phyloP scores from a whole-genome alignment of 2,888 invertebrate species.

The Chymomyza amoena region DNA sequence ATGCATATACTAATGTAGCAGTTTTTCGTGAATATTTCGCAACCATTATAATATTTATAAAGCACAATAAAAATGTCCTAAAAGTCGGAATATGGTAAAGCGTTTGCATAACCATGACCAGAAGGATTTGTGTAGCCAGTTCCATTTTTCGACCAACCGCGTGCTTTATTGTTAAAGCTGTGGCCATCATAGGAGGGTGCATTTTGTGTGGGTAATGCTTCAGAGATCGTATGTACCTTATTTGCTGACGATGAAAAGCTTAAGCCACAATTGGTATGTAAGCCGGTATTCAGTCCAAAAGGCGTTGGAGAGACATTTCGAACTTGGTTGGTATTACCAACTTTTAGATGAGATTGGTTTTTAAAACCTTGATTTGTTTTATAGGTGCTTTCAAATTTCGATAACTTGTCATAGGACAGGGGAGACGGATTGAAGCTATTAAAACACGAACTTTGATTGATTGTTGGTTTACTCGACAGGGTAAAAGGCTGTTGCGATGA shows the following conservation, averaged over 20 bases:
- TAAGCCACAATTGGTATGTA: constrained; percentile 12
- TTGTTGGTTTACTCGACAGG: constrained; percentile 59
- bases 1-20: constrained; percentile 11
- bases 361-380: constrained; percentile 7
- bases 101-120: constrained; percentile 22
- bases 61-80: constrained; percentile 24
- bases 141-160: constrained; percentile 84
- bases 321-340: constrained; percentile 37
- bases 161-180: constrained; percentile 90
- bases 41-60: constrained; percentile 32
- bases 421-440: constrained; percentile 75
- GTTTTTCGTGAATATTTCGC: constrained; percentile 27
- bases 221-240: constrained; percentile 12
- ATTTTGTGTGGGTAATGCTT: neutral
- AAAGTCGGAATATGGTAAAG: constrained; percentile 69
- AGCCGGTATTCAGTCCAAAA: constrained; percentile 36
- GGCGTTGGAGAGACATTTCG: constrained; percentile 70
- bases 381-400: constrained; percentile 68
- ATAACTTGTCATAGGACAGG: constrained; percentile 74
- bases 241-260: constrained; percentile 20
- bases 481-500: constrained; percentile 46
- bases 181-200: constrained; percentile 25
- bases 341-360: constrained; percentile 22
- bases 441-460: constrained; percentile 39
- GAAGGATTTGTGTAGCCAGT: constrained; percentile 12